Evolutionary conservation across 2,888 invertebrate species (phyloP).

Genomic region (Chrysopilus asiliformis): DNA sequence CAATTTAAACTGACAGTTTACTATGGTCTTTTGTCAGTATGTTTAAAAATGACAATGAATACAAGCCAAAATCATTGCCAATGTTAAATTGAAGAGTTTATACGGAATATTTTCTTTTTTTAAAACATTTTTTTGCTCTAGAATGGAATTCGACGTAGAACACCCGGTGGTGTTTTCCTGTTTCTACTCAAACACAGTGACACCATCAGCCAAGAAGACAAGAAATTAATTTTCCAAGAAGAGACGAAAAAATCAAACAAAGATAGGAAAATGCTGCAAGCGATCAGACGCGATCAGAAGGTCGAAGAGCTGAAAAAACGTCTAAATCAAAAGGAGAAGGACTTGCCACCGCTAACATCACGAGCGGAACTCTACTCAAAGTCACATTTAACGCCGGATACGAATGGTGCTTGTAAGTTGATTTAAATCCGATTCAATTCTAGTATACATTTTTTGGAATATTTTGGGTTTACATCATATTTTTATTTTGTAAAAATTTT

Average conservation of each 20-base stretch:
- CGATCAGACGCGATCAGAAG: constrained; percentile 46
- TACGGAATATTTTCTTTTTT: background rate
- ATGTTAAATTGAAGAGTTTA: too few relatives aligned
- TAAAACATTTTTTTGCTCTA: constrained; percentile 10
- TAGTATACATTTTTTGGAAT: too few relatives aligned
- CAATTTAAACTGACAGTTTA: too few relatives aligned
- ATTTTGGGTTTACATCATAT: too few relatives aligned
- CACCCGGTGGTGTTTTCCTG: constrained; percentile 76
- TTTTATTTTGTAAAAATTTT: background rate
- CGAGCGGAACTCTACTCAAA: constrained; percentile 25
- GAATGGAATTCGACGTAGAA: constrained; percentile 66
- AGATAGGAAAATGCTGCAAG: constrained; percentile 42
- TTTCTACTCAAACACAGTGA: constrained; percentile 63
- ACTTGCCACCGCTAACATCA: constrained; percentile 24
- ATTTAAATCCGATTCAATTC: too few relatives aligned
- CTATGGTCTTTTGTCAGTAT: too few relatives aligned
- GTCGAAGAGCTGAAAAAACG: constrained; percentile 52
- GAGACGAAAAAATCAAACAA: constrained; percentile 46
- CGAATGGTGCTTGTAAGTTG: constrained; percentile 21
- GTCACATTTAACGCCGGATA: constrained; percentile 23
- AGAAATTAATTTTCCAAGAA: constrained; percentile 52
- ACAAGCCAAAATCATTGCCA: too few relatives aligned
- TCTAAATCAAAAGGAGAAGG: constrained; percentile 35
- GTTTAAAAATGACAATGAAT: too few relatives aligned
- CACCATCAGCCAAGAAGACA: constrained; percentile 50